Conservation (phyloP, 2,888 invertebrate species). For the Atethmia centrago region DNA sequence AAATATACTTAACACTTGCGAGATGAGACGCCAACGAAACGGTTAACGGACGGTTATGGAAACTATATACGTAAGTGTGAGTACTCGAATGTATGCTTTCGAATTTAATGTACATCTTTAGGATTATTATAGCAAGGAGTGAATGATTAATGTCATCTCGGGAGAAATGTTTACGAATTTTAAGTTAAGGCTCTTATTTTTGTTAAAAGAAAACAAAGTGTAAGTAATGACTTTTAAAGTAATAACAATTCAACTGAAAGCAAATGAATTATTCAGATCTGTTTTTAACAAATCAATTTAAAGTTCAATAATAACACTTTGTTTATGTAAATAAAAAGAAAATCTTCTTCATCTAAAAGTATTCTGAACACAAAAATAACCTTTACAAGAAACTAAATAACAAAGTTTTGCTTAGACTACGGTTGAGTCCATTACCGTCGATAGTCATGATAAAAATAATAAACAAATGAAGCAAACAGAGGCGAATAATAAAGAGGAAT, state of each 20-base stretch:
- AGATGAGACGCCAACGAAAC: conserved; percentile 27
- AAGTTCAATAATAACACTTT: conserved; percentile 3
- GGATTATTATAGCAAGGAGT: conserved; percentile 1
- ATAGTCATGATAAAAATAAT: conserved; percentile 46
- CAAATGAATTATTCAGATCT: conserved; percentile 20
- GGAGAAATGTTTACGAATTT: neutral
- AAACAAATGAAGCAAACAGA: conserved; percentile 40
- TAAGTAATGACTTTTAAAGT: neutral
- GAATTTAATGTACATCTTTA: conserved; percentile 24
- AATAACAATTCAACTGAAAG: neutral
- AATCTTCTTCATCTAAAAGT: neutral
- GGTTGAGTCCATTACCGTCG: conserved; percentile 23
- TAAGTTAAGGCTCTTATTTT: neutral
- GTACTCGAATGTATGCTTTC: conserved; percentile 32
- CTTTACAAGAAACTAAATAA: conserved; percentile 11
- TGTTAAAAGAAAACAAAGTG: neutral
- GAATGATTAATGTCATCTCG: neutral
- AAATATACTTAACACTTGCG: conserved; percentile 42
- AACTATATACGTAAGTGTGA: conserved; percentile 27
- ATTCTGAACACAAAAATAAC: neutral
- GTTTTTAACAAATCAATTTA: conserved; percentile 26
- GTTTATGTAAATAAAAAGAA: conserved; percentile 4
- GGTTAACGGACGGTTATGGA: too few relatives aligned
- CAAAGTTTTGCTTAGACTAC: conserved; percentile 8
- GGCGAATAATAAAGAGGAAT: conserved; percentile 49